A percentile compares a stretch with the other conserved stretches of the same genome.
phyloP scores from a whole-genome alignment of 2,888 invertebrate species.

The Oxycera nigricornis region DNA sequence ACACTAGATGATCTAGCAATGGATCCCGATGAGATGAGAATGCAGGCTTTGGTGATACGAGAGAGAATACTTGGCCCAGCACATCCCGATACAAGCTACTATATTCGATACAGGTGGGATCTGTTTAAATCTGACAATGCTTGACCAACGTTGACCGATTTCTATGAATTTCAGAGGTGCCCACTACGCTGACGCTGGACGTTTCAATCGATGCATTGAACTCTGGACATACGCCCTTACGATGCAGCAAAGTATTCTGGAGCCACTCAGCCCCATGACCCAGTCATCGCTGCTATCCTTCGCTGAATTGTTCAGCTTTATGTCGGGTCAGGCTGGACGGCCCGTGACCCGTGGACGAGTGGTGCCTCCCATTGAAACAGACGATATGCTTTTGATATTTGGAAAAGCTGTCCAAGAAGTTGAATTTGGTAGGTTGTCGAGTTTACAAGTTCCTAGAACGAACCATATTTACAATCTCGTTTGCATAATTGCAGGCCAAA shows the following conservation, averaged over 20 bases:
- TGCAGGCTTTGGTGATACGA: constrained; percentile 91
- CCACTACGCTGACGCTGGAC: constrained; percentile 93
- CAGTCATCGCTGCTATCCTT: constrained; percentile 94
- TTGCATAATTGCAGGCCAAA: constrained; percentile 62
- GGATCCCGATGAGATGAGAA: constrained; percentile 95
- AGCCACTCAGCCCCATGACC: constrained; percentile 92
- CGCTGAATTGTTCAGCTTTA: constrained; percentile 92
- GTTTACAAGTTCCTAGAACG: neutral
- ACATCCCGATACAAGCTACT: constrained; percentile 96
- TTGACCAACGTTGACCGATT: neutral
- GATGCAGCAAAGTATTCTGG: constrained; percentile 93
- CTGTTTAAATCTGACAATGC: neutral
- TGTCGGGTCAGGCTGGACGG: constrained; percentile 86
- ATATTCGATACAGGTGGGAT: constrained; percentile 78
- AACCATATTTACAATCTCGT: constrained; percentile 15
- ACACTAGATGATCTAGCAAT: constrained; percentile 85
- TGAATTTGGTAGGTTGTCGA: constrained; percentile 61
- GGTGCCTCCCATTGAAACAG: constrained; percentile 81
- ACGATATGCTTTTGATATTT: constrained; percentile 84
- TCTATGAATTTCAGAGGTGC: constrained; percentile 82
- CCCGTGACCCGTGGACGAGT: constrained; percentile 73
- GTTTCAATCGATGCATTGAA: constrained; percentile 89
- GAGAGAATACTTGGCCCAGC: constrained; percentile 91
- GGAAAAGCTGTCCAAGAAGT: constrained; percentile 81
- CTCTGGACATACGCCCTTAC: constrained; percentile 97